phyloP scores from a whole-genome alignment of 2,797 vertebrate genomes.

The Coluber constrictor region DNA sequence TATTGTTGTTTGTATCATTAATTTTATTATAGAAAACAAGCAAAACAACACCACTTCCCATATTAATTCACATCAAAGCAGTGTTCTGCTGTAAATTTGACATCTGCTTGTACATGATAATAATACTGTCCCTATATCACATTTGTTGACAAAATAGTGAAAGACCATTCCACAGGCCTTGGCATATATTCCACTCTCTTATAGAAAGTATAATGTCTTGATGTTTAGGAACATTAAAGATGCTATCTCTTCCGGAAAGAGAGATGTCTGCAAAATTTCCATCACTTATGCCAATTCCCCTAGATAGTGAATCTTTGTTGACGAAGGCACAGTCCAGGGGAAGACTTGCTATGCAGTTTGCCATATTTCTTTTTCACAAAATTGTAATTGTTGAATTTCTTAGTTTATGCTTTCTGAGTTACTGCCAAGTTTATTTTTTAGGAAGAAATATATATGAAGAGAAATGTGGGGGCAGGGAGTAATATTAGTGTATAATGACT shows the following conservation, averaged over 20 bases:
- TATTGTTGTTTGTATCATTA: not conserved
- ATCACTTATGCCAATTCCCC: conserved; percentile 33
- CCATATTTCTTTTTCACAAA: conserved; percentile 56
- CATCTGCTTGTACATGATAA: not conserved
- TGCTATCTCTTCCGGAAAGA: conserved; percentile 50
- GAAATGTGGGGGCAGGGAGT: not conserved
- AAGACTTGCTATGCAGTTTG: conserved; percentile 48
- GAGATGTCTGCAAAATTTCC: conserved; percentile 62
- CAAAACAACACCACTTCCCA: not conserved
- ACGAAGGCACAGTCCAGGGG: conserved; percentile 58
- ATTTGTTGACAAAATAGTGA: conserved; percentile 32
- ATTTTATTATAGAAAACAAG: not conserved
- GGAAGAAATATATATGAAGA: not conserved
- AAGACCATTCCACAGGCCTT: conserved; percentile 32
- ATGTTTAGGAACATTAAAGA: conserved; percentile 66
- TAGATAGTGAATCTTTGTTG: conserved; percentile 49
- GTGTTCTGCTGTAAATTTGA: not conserved
- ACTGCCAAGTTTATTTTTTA: conserved; percentile 58
- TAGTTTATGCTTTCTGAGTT: conserved; percentile 62
- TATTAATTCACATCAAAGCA: conserved; percentile 8
- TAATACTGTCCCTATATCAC: not conserved
- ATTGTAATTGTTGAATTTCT: conserved; percentile 59
- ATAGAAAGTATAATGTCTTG: conserved; percentile 55
- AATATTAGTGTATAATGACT: conserved; percentile 34
- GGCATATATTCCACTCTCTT: conserved; percentile 30